Conservation (phyloP, 2,888 invertebrate genomes). For the Drepanosiphum platanoidis region DNA sequence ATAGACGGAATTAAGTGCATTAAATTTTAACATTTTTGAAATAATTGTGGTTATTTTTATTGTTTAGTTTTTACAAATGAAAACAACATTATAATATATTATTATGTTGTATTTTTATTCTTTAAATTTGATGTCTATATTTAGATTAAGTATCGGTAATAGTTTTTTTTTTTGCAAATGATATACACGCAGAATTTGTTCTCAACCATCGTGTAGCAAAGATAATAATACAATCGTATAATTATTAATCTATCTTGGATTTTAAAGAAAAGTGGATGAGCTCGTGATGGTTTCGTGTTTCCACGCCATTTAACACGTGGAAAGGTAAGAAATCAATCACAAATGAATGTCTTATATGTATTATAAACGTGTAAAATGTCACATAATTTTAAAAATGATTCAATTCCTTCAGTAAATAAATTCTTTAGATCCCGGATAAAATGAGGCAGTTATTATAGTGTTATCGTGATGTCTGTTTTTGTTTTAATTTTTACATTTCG, state of each 20-base stretch:
- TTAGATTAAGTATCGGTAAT: not conserved
- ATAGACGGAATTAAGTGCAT: not conserved
- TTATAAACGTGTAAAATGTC: not conserved
- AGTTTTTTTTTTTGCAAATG: constrained; percentile 6
- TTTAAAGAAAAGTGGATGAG: constrained; percentile 28
- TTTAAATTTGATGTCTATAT: not conserved
- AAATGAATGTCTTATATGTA: not conserved
- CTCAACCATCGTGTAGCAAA: not conserved
- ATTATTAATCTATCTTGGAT: constrained; percentile 23
- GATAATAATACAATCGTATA: not conserved
- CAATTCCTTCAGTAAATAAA: not conserved
- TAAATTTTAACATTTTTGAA: not conserved
- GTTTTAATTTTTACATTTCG: too few relatives aligned
- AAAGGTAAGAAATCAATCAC: constrained; percentile 13
- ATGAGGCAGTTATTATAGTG: too few relatives aligned
- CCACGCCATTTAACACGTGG: constrained; percentile 1
- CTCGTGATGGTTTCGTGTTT: constrained; percentile 48
- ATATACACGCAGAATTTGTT: not conserved
- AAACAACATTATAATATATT: not conserved
- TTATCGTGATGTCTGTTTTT: too few relatives aligned
- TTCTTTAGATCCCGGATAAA: too few relatives aligned
- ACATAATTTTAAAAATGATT: not conserved
- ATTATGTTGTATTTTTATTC: not conserved
- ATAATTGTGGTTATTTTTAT: not conserved
- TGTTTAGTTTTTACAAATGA: not conserved